Evolutionary conservation across 1,140 invertebrate genomes (phyloP).

Genomic region (Octopus sinensis): DNA sequence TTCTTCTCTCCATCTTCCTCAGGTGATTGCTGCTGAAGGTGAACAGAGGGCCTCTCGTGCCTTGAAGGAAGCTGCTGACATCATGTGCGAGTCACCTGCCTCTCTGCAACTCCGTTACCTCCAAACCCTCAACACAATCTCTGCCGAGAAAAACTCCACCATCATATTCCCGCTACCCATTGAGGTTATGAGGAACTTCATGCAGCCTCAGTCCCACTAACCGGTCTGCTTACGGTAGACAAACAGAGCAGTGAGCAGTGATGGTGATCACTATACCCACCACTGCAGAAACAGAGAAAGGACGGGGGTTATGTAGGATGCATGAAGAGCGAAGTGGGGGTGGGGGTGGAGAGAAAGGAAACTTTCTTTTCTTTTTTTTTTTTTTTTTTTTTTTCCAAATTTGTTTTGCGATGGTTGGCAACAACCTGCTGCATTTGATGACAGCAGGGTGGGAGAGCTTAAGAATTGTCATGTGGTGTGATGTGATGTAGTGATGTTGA

Average conservation of each 20-base stretch:
- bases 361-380: no score
- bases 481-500: no score
- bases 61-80: conserved; percentile 84
- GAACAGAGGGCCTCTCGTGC: conserved; percentile 72
- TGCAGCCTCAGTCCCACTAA: conserved; percentile 15
- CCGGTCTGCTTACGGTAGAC: neutral
- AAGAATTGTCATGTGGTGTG: no score
- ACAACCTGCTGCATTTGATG: no score
- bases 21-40: conserved; percentile 57
- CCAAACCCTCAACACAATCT: conserved; percentile 78
- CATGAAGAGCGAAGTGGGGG: no score
- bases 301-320: no score
- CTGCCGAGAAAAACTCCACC: conserved; percentile 96
- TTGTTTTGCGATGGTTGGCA: no score
- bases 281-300: no score
- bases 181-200: conserved; percentile 69
- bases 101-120: conserved; percentile 72
- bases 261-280: no score
- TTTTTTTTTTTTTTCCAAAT: no score
- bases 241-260: neutral
- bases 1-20: conserved; percentile 6
- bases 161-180: conserved; percentile 95
- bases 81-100: conserved; percentile 81
- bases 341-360: no score
- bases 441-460: no score